phyloP scores from a whole-genome alignment of 2,888 invertebrate genomes.

The Amphimallon solstitiale region DNA sequence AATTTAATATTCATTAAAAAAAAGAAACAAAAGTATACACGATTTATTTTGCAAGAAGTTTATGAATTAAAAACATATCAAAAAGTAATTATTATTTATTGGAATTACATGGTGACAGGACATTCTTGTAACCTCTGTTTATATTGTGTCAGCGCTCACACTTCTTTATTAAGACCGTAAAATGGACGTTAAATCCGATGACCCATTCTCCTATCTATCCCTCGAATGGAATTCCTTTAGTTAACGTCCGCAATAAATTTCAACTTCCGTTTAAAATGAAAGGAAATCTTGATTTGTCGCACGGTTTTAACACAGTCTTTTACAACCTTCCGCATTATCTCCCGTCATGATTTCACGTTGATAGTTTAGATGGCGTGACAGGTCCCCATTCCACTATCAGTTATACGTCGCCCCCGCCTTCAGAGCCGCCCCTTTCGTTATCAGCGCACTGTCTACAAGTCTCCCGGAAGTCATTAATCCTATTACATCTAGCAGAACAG shows the following conservation, averaged over 20 bases:
- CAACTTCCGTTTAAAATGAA: slow-evolving; percentile 3
- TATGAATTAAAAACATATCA: too few relatives aligned
- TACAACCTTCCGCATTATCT: slow-evolving; percentile 13
- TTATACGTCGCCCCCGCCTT: neutral
- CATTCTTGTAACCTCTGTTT: slow-evolving; percentile 5
- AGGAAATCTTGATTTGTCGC: slow-evolving; percentile 28
- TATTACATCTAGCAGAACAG: neutral
- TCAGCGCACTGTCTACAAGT: slow-evolving; percentile 12
- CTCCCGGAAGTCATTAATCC: slow-evolving; percentile 17
- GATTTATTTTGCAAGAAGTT: too few relatives aligned
- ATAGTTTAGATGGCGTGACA: slow-evolving; percentile 20
- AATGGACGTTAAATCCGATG: slow-evolving; percentile 11
- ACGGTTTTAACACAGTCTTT: slow-evolving; percentile 20
- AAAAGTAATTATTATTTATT: too few relatives aligned
- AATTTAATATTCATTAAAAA: too few relatives aligned
- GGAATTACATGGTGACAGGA: too few relatives aligned
- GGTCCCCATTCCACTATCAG: neutral
- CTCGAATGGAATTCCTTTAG: neutral
- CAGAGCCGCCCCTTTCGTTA: neutral
- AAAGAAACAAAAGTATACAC: too few relatives aligned
- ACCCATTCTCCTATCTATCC: neutral
- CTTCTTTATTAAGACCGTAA: slow-evolving; percentile 3
- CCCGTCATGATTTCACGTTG: slow-evolving; percentile 22
- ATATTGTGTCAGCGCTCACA: neutral
- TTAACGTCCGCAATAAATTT: slow-evolving; percentile 26